phyloP scores from a whole-genome alignment of 2,888 invertebrate genomes.

The Scaptomyza cyrtandrae region DNA sequence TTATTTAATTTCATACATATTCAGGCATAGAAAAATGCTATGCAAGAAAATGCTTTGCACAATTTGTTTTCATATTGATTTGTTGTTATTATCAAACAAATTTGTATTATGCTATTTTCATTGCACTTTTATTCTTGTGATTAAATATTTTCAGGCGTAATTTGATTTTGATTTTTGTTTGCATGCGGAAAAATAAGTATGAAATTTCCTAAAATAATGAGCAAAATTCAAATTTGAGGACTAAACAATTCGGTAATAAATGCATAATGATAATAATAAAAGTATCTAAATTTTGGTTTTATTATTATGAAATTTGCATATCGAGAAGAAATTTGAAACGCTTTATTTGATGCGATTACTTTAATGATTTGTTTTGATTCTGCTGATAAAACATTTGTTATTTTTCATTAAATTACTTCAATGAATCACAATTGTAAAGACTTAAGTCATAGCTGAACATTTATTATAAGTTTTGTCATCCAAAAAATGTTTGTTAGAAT shows the following conservation, averaged over 20 bases:
- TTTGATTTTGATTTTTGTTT: background rate
- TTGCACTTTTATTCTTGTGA: constrained; percentile 6
- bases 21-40: background rate
- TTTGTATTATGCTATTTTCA: constrained; percentile 11
- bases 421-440: too few species aligned
- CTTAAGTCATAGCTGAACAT: too few species aligned
- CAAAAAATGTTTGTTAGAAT: constrained; percentile 2
- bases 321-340: background rate
- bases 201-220: constrained; percentile 16
- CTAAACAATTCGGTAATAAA: background rate
- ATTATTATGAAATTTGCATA: constrained; percentile 6
- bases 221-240: constrained; percentile 10
- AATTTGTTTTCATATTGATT: constrained; percentile 24
- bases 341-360: background rate
- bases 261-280: background rate
- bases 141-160: too few species aligned
- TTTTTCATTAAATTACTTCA: too few species aligned
- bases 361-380: background rate
- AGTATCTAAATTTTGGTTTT: background rate
- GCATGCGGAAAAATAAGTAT: constrained; percentile 48
- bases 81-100: constrained; percentile 28
- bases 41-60: background rate
- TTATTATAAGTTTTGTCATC: too few species aligned
- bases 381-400: background rate
- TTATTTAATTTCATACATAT: constrained; percentile 17